phyloP scores from a whole-genome alignment of 2,888 invertebrate genomes.

The Acronicta alni region DNA sequence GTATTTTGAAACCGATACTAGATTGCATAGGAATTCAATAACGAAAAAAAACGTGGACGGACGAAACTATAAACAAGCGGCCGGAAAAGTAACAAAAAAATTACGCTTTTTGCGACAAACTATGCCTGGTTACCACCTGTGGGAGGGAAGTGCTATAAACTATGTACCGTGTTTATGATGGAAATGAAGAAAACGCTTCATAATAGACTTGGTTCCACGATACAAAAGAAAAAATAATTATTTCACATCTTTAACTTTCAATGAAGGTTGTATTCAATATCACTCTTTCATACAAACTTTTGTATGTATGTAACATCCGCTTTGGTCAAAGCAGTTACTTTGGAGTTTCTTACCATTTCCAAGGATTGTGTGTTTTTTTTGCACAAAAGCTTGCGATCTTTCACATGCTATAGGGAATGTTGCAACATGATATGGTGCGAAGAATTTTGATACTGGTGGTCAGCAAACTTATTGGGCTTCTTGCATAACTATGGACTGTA shows the following conservation, averaged over 20 bases:
- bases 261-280: not conserved
- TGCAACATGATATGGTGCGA: constrained; percentile 33
- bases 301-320: too few relatives aligned
- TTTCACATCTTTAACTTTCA: not conserved
- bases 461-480: constrained; percentile 42
- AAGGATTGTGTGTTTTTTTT: constrained; percentile 17
- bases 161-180: not conserved
- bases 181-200: not conserved
- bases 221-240: too few relatives aligned
- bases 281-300: not conserved
- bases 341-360: not conserved
- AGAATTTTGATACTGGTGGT: constrained; percentile 47
- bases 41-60: constrained; percentile 35
- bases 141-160: not conserved
- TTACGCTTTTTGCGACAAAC: constrained; percentile 6
- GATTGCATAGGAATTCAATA: constrained; percentile 51
- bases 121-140: constrained; percentile 13
- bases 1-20: constrained; percentile 34
- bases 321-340: too few relatives aligned
- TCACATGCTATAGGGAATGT: constrained; percentile 36
- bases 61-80: constrained; percentile 24
- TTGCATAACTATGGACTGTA: constrained; percentile 19
- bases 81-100: constrained; percentile 10
- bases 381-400: constrained; percentile 22
- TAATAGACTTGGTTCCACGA: not conserved